Evolutionary conservation across 2,797 vertebrate species (phyloP).

Genomic region (Chiroxiphia lanceolata): DNA sequence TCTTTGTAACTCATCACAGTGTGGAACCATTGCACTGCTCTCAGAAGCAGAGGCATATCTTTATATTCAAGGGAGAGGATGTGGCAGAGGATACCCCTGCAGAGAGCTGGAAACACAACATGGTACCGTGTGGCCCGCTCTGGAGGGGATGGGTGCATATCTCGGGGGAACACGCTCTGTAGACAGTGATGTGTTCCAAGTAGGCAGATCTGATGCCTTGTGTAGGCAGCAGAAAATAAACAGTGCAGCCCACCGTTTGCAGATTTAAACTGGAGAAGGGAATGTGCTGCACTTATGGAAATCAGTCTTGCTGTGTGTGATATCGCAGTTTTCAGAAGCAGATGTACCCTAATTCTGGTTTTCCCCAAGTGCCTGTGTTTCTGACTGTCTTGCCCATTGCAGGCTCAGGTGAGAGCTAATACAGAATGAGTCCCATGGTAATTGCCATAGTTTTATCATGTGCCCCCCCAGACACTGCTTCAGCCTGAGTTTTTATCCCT

Average conservation of each 20-base stretch:
- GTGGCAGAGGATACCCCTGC: not conserved
- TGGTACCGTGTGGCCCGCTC: not conserved
- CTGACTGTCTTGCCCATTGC: not conserved
- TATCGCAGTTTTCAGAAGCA: not conserved
- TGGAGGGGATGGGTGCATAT: not conserved
- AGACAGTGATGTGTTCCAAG: not conserved
- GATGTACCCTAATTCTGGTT: not conserved
- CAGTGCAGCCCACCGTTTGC: not conserved
- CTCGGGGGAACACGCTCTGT: not conserved
- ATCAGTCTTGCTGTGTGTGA: not conserved
- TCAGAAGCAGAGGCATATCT: not conserved
- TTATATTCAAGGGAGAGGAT: not conserved
- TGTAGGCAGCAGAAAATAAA: constrained; percentile 38
- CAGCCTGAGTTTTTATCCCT: not conserved
- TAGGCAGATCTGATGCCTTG: not conserved
- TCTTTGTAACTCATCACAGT: not conserved
- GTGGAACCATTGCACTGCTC: not conserved
- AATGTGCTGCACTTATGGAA: not conserved
- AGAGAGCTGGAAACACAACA: not conserved
- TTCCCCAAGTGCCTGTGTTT: not conserved
- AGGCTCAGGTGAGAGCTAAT: not conserved
- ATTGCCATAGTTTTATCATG: not conserved
- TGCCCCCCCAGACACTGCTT: not conserved
- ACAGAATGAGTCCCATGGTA: not conserved
- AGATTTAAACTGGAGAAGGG: not conserved